Evolutionary conservation across 2,113 vertebrate genomes (phyloP).

Genomic region (Alligator sinensis): DNA sequence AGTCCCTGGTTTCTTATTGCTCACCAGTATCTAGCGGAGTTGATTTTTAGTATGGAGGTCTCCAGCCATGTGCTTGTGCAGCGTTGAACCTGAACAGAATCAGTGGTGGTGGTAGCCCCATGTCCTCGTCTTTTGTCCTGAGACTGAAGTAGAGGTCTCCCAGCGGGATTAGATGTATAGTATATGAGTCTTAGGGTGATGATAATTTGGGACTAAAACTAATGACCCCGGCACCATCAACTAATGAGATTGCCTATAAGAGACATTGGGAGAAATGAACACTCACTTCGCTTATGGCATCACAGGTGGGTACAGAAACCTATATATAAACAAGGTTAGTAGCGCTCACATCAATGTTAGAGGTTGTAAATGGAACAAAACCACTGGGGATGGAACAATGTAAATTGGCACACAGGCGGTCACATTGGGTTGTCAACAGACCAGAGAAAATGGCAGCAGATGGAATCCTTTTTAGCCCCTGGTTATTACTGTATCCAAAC

Average conservation of each 20-base stretch:
- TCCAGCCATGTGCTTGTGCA: rapidly evolving
- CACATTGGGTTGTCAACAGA: not conserved
- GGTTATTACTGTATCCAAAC: slow-evolving; percentile 5
- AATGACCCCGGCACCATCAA: rapidly evolving
- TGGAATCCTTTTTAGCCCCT: slow-evolving; percentile 20
- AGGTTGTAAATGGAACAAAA: not conserved
- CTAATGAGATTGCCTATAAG: rapidly evolving
- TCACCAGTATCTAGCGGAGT: not conserved
- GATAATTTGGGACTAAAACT: rapidly evolving
- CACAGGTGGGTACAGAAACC: not conserved
- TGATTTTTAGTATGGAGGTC: not conserved
- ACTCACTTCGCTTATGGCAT: not conserved
- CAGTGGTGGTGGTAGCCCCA: not conserved
- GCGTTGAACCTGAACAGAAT: rapidly evolving
- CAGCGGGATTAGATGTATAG: not conserved
- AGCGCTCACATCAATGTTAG: not conserved
- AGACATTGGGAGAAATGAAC: not conserved
- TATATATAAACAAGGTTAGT: not conserved
- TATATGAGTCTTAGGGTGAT: not conserved
- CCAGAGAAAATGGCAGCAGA: not conserved
- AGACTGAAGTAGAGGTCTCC: not conserved
- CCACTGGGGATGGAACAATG: not conserved
- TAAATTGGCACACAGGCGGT: slow-evolving; percentile 49
- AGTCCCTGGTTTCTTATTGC: rapidly evolving
- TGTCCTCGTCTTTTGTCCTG: no score